phyloP scores from a whole-genome alignment of 2,797 vertebrate genomes.

The Oreonectes daqikongensis region DNA sequence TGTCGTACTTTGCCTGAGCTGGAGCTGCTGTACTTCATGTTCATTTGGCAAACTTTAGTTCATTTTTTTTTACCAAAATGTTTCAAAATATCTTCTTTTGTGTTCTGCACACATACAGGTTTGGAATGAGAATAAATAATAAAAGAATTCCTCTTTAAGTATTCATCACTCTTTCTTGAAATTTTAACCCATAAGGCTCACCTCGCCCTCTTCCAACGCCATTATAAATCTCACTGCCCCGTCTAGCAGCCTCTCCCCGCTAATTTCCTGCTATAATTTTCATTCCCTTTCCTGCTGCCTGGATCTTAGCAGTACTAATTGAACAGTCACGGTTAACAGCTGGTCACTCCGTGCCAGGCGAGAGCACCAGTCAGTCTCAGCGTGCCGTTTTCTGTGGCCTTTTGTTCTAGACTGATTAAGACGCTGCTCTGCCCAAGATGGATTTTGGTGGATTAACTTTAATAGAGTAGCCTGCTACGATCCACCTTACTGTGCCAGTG shows the following conservation, averaged over 20 bases:
- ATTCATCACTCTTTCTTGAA: background rate
- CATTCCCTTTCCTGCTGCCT: slow-evolving; percentile 24
- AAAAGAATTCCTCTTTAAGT: no score
- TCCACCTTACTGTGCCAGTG: slow-evolving; percentile 38
- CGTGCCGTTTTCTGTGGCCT: slow-evolving; percentile 36
- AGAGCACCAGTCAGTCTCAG: slow-evolving; percentile 45
- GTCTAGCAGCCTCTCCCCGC: slow-evolving; percentile 10
- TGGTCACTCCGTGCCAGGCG: slow-evolving; percentile 41
- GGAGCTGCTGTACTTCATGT: slow-evolving; percentile 1
- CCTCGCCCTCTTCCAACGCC: slow-evolving; percentile 10
- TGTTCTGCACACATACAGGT: no score
- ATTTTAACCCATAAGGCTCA: slow-evolving; percentile 20
- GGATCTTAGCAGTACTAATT: slow-evolving; percentile 45
- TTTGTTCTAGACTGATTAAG: slow-evolving; percentile 54
- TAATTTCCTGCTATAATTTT: slow-evolving; percentile 32
- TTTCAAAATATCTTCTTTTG: no score
- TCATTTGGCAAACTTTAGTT: no score
- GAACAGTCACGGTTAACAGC: slow-evolving; percentile 45
- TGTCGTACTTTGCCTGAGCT: background rate
- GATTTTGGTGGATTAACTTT: slow-evolving; percentile 58
- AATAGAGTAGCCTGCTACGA: slow-evolving; percentile 48
- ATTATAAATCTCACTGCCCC: slow-evolving; percentile 22
- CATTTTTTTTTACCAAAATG: no score
- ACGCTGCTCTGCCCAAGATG: slow-evolving; percentile 48
- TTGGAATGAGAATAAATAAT: no score